Evolutionary conservation across 92 coral and sea anemone species (phyloP).

Genomic region (Siderastrea siderea): DNA sequence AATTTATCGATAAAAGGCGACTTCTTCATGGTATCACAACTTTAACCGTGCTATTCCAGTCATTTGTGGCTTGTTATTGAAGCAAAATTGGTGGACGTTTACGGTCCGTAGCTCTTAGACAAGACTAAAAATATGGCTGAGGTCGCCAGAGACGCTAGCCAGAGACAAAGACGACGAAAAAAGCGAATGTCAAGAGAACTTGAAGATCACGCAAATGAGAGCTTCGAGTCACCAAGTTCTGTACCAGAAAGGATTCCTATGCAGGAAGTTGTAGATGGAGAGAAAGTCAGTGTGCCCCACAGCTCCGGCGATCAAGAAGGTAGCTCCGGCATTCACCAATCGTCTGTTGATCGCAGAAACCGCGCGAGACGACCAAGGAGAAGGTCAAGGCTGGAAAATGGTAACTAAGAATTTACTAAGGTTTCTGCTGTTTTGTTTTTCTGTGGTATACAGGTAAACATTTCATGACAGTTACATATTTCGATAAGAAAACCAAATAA

Average conservation of each 20-base stretch:
- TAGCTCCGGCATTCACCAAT: slow-evolving; percentile 76
- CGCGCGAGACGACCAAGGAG: slow-evolving; percentile 83
- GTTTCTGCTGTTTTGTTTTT: neutral
- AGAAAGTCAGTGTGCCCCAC: slow-evolving; percentile 53
- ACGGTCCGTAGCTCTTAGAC: neutral
- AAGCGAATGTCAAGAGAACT: slow-evolving; percentile 90
- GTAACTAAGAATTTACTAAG: slow-evolving; percentile 28
- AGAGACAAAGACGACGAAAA: slow-evolving; percentile 83
- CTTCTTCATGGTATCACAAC: neutral
- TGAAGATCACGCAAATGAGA: slow-evolving; percentile 85
- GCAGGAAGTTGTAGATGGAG: slow-evolving; percentile 88
- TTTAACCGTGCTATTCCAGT: neutral
- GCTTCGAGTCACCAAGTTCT: slow-evolving; percentile 79
- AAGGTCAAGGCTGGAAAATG: slow-evolving; percentile 89
- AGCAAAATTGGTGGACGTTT: neutral
- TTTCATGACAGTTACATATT: neutral
- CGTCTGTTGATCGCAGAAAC: slow-evolving; percentile 61
- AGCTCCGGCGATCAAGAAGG: slow-evolving; percentile 85
- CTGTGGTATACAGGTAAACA: neutral
- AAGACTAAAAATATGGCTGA: slow-evolving; percentile 24
- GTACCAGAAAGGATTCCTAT: slow-evolving; percentile 82
- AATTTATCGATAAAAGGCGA: neutral
- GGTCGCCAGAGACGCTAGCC: slow-evolving; percentile 35
- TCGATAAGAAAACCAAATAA: neutral
- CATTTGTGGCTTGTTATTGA: neutral